Base-by-base conservation (phyloP, 2,888 invertebrate genomes). In the Cancer borealis region DNA sequence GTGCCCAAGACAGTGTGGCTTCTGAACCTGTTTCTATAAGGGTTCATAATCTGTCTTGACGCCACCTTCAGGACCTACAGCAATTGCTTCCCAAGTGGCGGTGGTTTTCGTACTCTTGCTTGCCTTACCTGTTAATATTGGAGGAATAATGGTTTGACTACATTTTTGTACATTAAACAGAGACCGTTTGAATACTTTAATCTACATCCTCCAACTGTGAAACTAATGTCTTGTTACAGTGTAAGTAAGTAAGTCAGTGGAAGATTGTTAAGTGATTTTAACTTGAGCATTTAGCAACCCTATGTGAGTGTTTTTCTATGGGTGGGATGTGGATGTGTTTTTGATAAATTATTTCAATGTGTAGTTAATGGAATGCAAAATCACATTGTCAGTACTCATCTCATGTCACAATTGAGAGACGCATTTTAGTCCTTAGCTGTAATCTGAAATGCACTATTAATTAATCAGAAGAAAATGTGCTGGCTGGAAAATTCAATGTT, bases 91-190 rank as follows among this genome's bases (percentile, higher is more conserved):
- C 39, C 46, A 94, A 94, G 92, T 94, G 92, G 89, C 94, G 66
- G 54, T 89, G 79, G 92, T 94, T 92, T 94, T 92, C 92, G 66
- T 94, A 94, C 94, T 94, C 92, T 91, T 79, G 94, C 89, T 94
- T 94, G 94, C 94, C 92, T 94, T 92, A 94, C 87, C 90, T 90
- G 93, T 93, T 93, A 88, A 90, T 93, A 54, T 93, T 47, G 90
- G 90, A 90, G 79, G 90, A 88, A 66, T 45, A 87, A 79, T 66
- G 91, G 46, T 54, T 79, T 93, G 73, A 91, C 46, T 66, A 79
- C 91, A 91, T 93, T 93, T 39, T 93, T 93, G 89, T 93, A 93
- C 87, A 26, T 91, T 91, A 90, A 91, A 90, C 49, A 90, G 54
- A 89, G 93, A 90, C 90, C 39, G 45, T 89, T 91, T 39, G 87